A percentile compares a stretch with the other conserved stretches of the same genome.
phyloP scores from a whole-genome alignment of 2,888 invertebrate genomes.

The Ochropacha duplaris region DNA sequence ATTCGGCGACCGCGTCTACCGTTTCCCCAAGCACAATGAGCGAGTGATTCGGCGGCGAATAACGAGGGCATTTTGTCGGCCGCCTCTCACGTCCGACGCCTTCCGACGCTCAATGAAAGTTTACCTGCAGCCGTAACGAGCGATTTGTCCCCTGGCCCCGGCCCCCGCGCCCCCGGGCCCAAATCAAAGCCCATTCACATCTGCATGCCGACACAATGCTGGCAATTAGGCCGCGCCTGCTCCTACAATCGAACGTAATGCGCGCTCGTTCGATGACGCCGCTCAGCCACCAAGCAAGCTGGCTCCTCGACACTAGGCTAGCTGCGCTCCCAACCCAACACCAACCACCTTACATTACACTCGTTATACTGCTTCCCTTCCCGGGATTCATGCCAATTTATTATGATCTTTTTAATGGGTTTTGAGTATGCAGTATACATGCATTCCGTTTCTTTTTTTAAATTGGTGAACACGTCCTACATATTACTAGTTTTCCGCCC shows the following conservation, averaged over 20 bases:
- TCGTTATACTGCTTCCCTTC: neutral
- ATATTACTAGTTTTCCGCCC: no score
- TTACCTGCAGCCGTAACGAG: slow-evolving; percentile 84
- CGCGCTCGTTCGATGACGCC: slow-evolving; percentile 71
- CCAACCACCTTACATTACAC: slow-evolving; percentile 10
- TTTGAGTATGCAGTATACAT: neutral
- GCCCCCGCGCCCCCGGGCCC: slow-evolving; percentile 66
- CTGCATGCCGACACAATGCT: slow-evolving; percentile 84
- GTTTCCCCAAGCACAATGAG: slow-evolving; percentile 82
- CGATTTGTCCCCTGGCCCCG: slow-evolving; percentile 81
- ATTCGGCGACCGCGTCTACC: slow-evolving; percentile 81
- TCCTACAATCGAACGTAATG: slow-evolving; percentile 82
- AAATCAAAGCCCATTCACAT: slow-evolving; percentile 84
- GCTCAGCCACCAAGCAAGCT: slow-evolving; percentile 35
- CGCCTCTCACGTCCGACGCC: slow-evolving; percentile 83
- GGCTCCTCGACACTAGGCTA: slow-evolving; percentile 32
- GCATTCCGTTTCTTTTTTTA: no score
- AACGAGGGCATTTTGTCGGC: slow-evolving; percentile 83
- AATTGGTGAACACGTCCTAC: no score
- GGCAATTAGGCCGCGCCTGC: slow-evolving; percentile 80
- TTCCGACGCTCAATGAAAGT: slow-evolving; percentile 84
- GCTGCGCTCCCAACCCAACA: no score
- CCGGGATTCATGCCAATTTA: slow-evolving; percentile 12
- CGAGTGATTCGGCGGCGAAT: slow-evolving; percentile 83
- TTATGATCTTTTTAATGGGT: neutral